Evolutionary conservation across 1,140 invertebrate genomes (phyloP).

Genomic region (Penaeus japonicus): DNA sequence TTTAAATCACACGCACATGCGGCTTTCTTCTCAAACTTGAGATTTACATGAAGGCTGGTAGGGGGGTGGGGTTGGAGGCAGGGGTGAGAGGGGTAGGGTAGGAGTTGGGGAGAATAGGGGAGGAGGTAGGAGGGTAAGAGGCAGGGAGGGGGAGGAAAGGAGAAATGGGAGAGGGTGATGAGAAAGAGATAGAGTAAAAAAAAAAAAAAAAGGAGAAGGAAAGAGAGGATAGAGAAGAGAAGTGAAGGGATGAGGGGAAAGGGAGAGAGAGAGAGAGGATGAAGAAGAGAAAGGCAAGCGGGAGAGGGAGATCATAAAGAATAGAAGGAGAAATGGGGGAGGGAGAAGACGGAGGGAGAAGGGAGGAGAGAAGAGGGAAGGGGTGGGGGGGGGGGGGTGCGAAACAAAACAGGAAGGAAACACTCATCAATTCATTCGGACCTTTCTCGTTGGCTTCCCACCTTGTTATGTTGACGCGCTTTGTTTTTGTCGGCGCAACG

Average conservation of each 20-base stretch:
- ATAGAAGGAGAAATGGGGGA: neutral
- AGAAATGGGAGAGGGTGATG: neutral
- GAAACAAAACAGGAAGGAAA: neutral
- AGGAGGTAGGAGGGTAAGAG: neutral
- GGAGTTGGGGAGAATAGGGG: too few relatives aligned
- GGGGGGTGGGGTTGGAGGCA: neutral
- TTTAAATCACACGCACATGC: too few relatives aligned
- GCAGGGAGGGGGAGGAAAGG: neutral
- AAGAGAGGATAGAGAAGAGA: neutral
- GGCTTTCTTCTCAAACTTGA: too few relatives aligned
- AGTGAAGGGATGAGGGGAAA: neutral
- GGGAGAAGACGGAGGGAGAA: neutral
- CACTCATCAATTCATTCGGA: too few relatives aligned
- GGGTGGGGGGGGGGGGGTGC: too few relatives aligned
- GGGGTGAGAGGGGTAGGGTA: neutral
- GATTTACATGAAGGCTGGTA: too few relatives aligned
- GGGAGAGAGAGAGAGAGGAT: neutral
- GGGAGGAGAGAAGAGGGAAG: neutral
- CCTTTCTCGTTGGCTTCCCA: too few relatives aligned
- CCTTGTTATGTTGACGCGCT: too few relatives aligned
- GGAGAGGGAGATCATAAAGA: neutral
- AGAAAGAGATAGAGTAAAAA: neutral
- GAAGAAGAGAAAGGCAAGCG: neutral
- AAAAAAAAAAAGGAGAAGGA: neutral
- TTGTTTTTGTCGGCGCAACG: too few relatives aligned